Base-by-base conservation (phyloP, 2,888 invertebrate species). In the Spatulosminthurus flaviceps region DNA sequence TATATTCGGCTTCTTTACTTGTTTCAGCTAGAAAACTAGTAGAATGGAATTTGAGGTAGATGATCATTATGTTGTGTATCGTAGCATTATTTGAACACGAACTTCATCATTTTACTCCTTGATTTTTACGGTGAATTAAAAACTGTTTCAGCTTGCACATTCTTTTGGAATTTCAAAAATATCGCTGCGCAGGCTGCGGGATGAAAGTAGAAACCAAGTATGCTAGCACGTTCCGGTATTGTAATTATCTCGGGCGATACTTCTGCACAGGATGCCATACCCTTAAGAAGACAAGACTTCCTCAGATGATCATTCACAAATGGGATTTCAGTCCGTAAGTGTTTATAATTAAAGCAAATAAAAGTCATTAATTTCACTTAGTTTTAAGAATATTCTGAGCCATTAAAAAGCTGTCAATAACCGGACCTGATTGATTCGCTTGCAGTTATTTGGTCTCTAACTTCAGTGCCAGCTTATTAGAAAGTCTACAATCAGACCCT, bases 251-350 rank as follows among this genome's bases (percentile, higher is more conserved):
- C 81, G 94, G 95, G 13, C 91, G 94, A 86, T 94, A 93, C 88
- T 94, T 95, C 88, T 95, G 95, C 86, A 93, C 94, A 16, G 93
- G 93, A 69, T 95, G 95, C 87, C 95, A 95, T 88, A 92, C 92
- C 28, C 93, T 94, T 87, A 92, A 93, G 86, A 90, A 92, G 79
- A 90, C 92, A 4, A 88, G 92, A 82, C 93, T 95, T 86, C 93
- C 93, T 13, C 92, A 92, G 4, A 89, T 91, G 87, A 90, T 93
- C 80, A 87, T 93, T 75, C 89, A 90, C 61, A 91, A 91, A 86
- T 92, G 92, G 92, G 91, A 92, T 87, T 92, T 92, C 82, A 89
- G 88, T 51, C 89, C 90, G 91, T 91, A 87, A 82, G 81, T 82
- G 66, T 13, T 21, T 2, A 11, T 29, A n/a, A 69, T 69, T 69